Conservation (phyloP, 2,113 vertebrate species). For the Neoarius graeffei region DNA sequence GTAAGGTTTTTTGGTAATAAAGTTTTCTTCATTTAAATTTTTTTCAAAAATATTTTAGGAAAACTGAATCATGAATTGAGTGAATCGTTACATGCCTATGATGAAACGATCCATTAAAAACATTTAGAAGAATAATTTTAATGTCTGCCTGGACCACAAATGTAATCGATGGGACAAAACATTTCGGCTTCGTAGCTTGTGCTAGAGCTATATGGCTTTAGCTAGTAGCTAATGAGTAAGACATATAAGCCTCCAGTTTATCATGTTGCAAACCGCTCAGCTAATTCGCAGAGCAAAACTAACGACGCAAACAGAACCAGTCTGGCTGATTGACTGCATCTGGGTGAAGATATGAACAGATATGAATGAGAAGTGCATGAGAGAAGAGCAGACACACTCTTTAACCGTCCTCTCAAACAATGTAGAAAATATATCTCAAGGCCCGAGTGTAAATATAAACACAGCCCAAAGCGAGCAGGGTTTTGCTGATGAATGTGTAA, state of each 20-base stretch:
- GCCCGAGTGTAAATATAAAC: background rate
- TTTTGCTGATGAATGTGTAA: background rate
- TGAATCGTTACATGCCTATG: too few relatives aligned
- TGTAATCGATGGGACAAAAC: background rate
- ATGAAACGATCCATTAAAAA: too few relatives aligned
- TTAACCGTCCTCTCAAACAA: background rate
- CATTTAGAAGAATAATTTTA: background rate
- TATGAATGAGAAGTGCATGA: background rate
- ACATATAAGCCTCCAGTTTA: background rate
- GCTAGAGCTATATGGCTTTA: background rate
- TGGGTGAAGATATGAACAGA: background rate
- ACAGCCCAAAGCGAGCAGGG: background rate
- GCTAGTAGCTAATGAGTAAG: background rate
- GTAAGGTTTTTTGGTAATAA: too few relatives aligned
- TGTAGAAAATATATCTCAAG: background rate
- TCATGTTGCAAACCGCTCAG: background rate
- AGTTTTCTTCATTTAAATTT: too few relatives aligned
- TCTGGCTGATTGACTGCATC: background rate
- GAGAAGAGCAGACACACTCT: background rate
- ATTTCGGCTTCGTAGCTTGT: background rate
- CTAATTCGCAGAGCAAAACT: background rate
- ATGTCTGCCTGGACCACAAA: background rate
- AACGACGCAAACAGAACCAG: background rate
- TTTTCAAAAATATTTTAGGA: too few relatives aligned
- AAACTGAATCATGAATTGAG: too few relatives aligned